These are phyloP conservation scores for Palaemon carinicauda DNA, from an alignment of 1,140 invertebrate species.

Conservation along the genomic window DNA sequence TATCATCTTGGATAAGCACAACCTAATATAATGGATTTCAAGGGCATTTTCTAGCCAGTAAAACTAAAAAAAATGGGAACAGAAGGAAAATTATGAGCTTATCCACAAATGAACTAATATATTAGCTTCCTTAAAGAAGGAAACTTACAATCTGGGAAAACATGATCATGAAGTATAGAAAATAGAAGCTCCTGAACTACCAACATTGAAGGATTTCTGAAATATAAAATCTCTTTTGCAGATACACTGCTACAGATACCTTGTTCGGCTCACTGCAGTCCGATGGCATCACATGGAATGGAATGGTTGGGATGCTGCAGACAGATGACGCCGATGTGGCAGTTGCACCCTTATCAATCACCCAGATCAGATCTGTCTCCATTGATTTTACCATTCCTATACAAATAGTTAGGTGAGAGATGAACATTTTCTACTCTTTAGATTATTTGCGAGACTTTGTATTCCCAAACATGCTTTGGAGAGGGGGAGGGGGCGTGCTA, in stretches of 20 bases:
- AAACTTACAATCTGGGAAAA: too few relatives aligned
- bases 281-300: constrained; percentile 46
- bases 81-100: too few relatives aligned
- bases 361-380: constrained; percentile 28
- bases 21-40: too few relatives aligned
- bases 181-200: too few relatives aligned
- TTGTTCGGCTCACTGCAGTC: constrained; percentile 42
- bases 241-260: constrained; percentile 46
- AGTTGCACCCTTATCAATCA: constrained; percentile 50
- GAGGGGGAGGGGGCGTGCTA: background rate
- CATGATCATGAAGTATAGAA: too few relatives aligned
- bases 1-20: too few relatives aligned
- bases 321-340: constrained; percentile 39
- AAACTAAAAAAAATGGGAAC: too few relatives aligned
- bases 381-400: constrained; percentile 54
- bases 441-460: background rate
- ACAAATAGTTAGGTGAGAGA: constrained; percentile 39
- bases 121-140: too few relatives aligned
- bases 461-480: background rate
- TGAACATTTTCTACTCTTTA: background rate
- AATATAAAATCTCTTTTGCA: background rate
- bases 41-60: too few relatives aligned
- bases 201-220: background rate
- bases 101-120: too few relatives aligned
- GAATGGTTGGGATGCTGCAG: constrained; percentile 54